Evolutionary conservation across 2,888 invertebrate species (phyloP).

Genomic region (Mimumesa dahlbomi): DNA sequence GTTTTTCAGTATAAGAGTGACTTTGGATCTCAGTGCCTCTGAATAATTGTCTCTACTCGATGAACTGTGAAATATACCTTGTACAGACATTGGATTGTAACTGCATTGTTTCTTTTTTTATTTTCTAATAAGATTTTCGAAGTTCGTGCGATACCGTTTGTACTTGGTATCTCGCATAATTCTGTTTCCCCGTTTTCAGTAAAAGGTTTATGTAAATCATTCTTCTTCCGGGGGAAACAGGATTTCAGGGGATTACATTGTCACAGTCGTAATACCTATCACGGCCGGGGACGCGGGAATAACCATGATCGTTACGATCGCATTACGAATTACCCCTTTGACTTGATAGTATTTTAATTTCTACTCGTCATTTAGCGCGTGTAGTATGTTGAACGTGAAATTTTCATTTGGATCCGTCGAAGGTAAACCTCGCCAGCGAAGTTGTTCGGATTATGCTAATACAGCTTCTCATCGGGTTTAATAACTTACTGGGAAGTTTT

Average conservation of each 20-base stretch:
- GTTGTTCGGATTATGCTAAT: constrained; percentile 48
- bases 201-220: constrained; percentile 66
- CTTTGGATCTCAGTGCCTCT: too few relatives aligned
- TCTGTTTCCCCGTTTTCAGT: constrained; percentile 53
- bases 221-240: constrained; percentile 50
- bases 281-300: not conserved
- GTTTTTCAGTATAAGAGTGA: too few relatives aligned
- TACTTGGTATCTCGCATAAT: too few relatives aligned
- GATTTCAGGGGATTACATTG: constrained; percentile 61
- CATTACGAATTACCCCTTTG: constrained; percentile 45
- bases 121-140: not conserved
- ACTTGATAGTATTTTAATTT: constrained; percentile 40
- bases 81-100: too few relatives aligned
- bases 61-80: too few relatives aligned
- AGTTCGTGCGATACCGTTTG: not conserved
- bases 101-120: too few relatives aligned
- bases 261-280: constrained; percentile 53
- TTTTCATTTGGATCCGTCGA: constrained; percentile 22
- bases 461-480: constrained; percentile 22
- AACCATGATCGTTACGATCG: constrained; percentile 29
- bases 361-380: constrained; percentile 25
- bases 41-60: too few relatives aligned
- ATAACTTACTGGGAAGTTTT: constrained; percentile 58
- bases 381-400: constrained; percentile 10
- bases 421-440: constrained; percentile 17